phyloP scores from a whole-genome alignment of 2,113 vertebrate genomes.

The Triplophysa dalaica region DNA sequence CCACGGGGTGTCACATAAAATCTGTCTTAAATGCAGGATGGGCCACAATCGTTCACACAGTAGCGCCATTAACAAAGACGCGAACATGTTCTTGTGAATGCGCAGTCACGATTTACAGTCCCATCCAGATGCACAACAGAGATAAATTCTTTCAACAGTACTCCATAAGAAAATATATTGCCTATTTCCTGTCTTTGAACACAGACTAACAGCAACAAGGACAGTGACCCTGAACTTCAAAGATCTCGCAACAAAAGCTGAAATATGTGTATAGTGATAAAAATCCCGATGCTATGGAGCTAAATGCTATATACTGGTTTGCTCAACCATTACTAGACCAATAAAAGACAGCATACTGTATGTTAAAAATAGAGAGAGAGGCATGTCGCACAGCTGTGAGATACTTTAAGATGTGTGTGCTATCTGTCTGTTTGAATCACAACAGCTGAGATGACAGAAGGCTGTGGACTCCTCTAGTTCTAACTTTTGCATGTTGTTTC shows the following conservation, averaged over 20 bases:
- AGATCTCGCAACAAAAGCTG: background rate
- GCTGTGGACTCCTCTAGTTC: constrained; percentile 39
- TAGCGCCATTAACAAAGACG: constrained; percentile 62
- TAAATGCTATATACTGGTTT: constrained; percentile 59
- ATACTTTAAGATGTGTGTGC: constrained; percentile 71
- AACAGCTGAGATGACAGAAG: constrained; percentile 84
- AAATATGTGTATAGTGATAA: constrained; percentile 1
- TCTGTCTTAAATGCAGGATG: constrained; percentile 40
- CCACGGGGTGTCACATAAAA: constrained; percentile 39
- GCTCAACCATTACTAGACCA: constrained; percentile 51
- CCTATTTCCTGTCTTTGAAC: constrained; percentile 4
- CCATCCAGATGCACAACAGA: constrained; percentile 61
- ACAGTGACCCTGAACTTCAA: constrained; percentile 22
- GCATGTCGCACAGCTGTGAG: constrained; percentile 81
- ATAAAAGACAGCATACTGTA: constrained; percentile 55
- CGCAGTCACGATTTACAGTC: constrained; percentile 62
- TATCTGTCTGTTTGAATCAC: constrained; percentile 77
- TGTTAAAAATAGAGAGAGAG: constrained; percentile 80
- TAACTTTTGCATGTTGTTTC: constrained; percentile 34
- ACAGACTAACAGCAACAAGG: background rate
- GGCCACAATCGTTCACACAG: constrained; percentile 60
- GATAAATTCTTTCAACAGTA: constrained; percentile 46
- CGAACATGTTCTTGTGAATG: constrained; percentile 68
- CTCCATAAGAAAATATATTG: constrained; percentile 39
- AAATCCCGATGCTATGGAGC: constrained; percentile 14